Evolutionary conservation across 2,888 invertebrate genomes (phyloP).

Genomic region (Dermolepida albohirtum): DNA sequence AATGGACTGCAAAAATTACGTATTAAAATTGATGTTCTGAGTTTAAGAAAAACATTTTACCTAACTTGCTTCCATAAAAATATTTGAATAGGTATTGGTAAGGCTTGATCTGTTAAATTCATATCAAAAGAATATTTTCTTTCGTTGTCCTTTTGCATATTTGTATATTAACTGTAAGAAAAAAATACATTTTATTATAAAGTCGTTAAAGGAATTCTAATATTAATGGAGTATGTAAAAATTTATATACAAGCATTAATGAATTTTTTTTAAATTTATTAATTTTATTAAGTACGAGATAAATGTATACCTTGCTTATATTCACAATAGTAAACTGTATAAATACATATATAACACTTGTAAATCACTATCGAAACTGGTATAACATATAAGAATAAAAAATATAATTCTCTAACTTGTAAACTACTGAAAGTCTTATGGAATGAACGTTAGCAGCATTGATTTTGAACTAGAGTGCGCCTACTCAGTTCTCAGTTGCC

Average conservation of each 20-base stretch:
- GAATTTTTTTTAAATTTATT: too few species aligned
- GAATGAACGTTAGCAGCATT: slow-evolving; percentile 22
- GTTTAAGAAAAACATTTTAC: slow-evolving; percentile 61
- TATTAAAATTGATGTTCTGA: slow-evolving; percentile 15
- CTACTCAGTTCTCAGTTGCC: slow-evolving; percentile 39
- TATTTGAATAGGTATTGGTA: slow-evolving; percentile 96
- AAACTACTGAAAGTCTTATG: slow-evolving; percentile 7
- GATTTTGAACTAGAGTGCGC: slow-evolving; percentile 40
- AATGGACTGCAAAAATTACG: slow-evolving; percentile 81
- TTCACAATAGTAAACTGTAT: too few species aligned
- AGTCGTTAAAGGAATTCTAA: not conserved
- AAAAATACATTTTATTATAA: not conserved
- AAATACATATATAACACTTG: too few species aligned
- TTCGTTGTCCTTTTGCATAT: slow-evolving; percentile 38
- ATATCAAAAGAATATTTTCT: slow-evolving; percentile 67
- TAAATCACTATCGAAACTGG: too few species aligned
- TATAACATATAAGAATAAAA: slow-evolving; percentile 19
- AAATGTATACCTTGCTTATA: too few species aligned
- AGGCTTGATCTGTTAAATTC: slow-evolving; percentile 77
- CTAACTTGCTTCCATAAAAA: slow-evolving; percentile 97
- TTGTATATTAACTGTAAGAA: not conserved
- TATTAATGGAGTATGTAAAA: not conserved
- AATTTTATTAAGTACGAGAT: too few species aligned
- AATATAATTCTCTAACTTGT: not conserved
- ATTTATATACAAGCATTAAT: too few species aligned